A percentile compares a stretch with the other conserved stretches of the same genome.
These are phyloP conservation scores for Channa maculata DNA, from an alignment of 2,113 vertebrate species.

Conservation along the genomic window DNA sequence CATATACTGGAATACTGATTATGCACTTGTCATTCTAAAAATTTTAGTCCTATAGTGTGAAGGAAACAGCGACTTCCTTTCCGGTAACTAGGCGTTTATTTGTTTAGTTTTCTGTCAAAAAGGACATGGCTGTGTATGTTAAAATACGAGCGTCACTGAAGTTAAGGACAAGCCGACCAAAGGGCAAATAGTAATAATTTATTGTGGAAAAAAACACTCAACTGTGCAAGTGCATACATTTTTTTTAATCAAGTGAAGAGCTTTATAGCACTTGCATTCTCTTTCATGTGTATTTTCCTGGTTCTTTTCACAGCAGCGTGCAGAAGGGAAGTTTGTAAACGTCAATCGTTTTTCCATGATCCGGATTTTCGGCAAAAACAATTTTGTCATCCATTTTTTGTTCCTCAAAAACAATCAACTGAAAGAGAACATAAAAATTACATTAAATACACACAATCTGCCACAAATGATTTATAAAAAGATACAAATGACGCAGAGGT, in stretches of 20 bases:
- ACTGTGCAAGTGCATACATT: no score
- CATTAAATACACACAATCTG: background rate
- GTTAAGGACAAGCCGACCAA: conserved; percentile 10
- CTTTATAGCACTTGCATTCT: no score
- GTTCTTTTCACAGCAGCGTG: conserved; percentile 65
- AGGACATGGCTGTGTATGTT: background rate
- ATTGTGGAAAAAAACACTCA: background rate
- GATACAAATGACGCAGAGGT: no score
- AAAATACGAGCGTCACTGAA: background rate
- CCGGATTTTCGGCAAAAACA: conserved; percentile 83
- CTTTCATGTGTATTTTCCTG: background rate
- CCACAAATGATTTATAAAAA: background rate
- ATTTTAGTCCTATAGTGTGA: conserved; percentile 37
- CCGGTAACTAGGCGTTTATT: background rate
- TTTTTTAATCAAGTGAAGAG: no score
- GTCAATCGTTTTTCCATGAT: conserved; percentile 83
- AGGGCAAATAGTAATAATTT: background rate
- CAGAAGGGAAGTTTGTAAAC: conserved; percentile 80
- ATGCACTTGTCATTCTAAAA: background rate
- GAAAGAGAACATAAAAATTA: conserved; percentile 40
- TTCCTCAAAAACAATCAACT: conserved; percentile 93
- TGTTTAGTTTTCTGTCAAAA: background rate
- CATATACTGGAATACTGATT: background rate
- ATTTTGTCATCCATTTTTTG: conserved; percentile 80
- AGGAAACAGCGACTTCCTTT: background rate